phyloP scores from a whole-genome alignment of 1,140 invertebrate species.

The Wasmannia auropunctata region DNA sequence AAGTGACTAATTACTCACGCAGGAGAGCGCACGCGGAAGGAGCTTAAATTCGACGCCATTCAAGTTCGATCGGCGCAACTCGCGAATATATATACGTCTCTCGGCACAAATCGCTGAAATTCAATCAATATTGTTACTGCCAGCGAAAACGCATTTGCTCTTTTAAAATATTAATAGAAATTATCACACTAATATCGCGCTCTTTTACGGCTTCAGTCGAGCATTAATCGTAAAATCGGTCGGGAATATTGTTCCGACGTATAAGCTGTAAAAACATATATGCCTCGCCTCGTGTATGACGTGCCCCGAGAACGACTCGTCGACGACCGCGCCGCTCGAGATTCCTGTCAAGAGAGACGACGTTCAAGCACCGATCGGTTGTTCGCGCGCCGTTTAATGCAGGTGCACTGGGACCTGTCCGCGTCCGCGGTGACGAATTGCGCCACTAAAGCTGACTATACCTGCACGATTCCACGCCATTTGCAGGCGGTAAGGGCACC shows the following conservation, averaged over 20 bases:
- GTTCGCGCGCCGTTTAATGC: conserved; percentile 53
- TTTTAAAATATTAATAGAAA: not conserved
- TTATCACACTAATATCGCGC: not conserved
- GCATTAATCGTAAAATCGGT: not conserved
- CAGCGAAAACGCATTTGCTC: not conserved
- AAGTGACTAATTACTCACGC: conserved; percentile 45
- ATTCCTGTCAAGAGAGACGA: conserved; percentile 19
- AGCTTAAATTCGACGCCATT: conserved; percentile 27
- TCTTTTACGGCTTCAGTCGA: not conserved
- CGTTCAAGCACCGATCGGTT: conserved; percentile 10
- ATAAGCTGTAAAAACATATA: not conserved
- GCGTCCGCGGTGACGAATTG: conserved; percentile 59
- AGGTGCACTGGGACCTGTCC: conserved; percentile 40
- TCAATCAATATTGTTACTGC: not conserved
- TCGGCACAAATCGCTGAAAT: not conserved
- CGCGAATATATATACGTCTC: not conserved
- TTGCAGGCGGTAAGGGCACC: conserved; percentile 35
- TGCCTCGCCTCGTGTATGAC: not conserved
- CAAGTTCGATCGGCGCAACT: conserved; percentile 18
- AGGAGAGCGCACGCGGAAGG: conserved; percentile 8
- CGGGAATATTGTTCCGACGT: not conserved
- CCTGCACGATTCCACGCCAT: conserved; percentile 42
- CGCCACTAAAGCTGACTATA: conserved; percentile 57
- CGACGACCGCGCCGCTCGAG: conserved; percentile 1
- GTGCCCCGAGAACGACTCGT: not conserved